phyloP scores from a whole-genome alignment of 2,797 vertebrate genomes.

The Coluber constrictor region DNA sequence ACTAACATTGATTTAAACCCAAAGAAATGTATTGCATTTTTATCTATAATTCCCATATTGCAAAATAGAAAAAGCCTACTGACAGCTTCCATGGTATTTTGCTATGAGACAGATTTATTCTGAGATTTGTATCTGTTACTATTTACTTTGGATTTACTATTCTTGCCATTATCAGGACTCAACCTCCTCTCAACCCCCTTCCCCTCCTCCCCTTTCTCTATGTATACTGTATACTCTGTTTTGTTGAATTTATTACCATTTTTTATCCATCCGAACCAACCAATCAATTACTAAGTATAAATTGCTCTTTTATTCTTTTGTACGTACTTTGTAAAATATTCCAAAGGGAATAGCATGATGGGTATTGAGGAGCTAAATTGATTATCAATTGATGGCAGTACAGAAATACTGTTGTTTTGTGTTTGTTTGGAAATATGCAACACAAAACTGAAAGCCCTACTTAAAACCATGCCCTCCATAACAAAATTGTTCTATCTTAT shows the following conservation, averaged over 20 bases:
- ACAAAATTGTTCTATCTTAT: neutral
- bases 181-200: neutral
- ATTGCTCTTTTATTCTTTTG: neutral
- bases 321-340: neutral
- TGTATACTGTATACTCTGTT: neutral
- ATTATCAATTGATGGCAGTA: neutral
- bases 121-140: neutral
- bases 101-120: constrained; percentile 11
- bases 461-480: neutral
- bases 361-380: neutral
- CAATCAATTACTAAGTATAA: neutral
- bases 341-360: neutral
- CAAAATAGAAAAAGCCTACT: neutral
- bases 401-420: neutral
- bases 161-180: neutral
- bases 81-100: neutral
- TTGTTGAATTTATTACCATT: constrained; percentile 3
- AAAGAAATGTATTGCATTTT: neutral
- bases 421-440: neutral
- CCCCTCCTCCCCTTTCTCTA: neutral
- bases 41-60: constrained; percentile 20
- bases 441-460: neutral
- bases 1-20: constrained; percentile 4
- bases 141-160: neutral
- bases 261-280: neutral